Evolutionary conservation across 2,797 vertebrate species (phyloP), one percentile per base, ranked within the genome.

Genomic region (Craterocephalus amniculus): DNA sequence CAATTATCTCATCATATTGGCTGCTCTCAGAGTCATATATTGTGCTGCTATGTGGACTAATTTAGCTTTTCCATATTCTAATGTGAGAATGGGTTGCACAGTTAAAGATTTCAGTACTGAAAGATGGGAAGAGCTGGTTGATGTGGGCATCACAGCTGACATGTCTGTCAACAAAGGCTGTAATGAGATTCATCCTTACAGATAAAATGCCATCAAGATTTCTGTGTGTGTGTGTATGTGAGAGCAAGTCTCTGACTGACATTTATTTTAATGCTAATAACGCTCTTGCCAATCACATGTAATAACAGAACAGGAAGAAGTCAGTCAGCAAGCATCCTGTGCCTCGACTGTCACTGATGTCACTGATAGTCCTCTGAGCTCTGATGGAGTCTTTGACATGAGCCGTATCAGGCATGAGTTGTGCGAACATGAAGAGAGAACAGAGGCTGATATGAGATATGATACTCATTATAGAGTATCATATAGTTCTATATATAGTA

Each of bases 271-370:
- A 49, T 59, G 55, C 35, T 67, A 70, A 64, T 71, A 63, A 74
- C 68, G 70, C 52, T 67, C 36, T 51, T 80, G 68, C 49, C 76
- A 80, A 24, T 81, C 74, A 73, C 60, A 66, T 72, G 65, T 80
- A 78, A 66, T 64, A 64, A 70, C 67, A 43, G 67, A 61, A 58
- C 63, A 58, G 70, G 76, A 70, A 60, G 59, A 54, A 69, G 54
- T 67, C 64, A 70, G 74, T 55, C 63, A 52, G 67, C 57, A 54
- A 69, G 80, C 70, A 66, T 77, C 67, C 43, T 6, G 26, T 11
- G 34, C 70, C 56, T 34, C 35, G 10, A 32, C 55, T 77, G 71
- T 67, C 64, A 70, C 31, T 61, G 61, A 78, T 55, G 57, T 59
- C 0, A 24, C 32, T 35, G 58, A 68, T 35, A 32, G 43, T 49